Conservation (phyloP, 2,888 invertebrate species). For the Dicyrtomina minuta region DNA sequence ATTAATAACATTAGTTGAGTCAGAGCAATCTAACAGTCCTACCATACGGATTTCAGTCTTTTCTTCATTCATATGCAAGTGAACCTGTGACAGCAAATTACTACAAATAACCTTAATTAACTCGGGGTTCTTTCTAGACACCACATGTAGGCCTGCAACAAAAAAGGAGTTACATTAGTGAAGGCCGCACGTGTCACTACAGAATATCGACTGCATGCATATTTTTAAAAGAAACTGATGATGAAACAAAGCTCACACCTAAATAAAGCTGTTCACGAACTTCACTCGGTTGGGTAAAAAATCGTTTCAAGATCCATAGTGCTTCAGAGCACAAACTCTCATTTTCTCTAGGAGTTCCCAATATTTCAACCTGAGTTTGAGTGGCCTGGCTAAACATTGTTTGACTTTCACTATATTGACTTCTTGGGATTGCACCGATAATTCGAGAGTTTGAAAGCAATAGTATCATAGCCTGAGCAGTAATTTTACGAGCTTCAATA, state of each 20-base stretch:
- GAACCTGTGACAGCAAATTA: constrained; percentile 39
- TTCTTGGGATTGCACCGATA: constrained; percentile 41
- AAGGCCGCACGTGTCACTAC: too few species aligned
- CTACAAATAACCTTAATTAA: constrained; percentile 43
- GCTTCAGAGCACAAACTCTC: constrained; percentile 48
- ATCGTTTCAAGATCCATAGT: constrained; percentile 42
- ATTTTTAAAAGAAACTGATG: too few species aligned
- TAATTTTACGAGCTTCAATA: constrained; percentile 43
- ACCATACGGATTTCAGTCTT: constrained; percentile 3
- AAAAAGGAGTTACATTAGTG: not conserved
- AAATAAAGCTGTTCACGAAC: constrained; percentile 46
- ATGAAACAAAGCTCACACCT: too few species aligned
- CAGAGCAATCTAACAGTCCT: constrained; percentile 23
- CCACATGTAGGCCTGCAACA: constrained; percentile 41
- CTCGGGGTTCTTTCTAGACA: constrained; percentile 45
- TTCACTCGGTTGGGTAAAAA: constrained; percentile 46
- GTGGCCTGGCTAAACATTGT: constrained; percentile 25
- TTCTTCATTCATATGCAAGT: constrained; percentile 31
- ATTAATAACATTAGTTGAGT: not conserved
- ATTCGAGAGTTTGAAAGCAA: constrained; percentile 45
- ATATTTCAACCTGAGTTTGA: constrained; percentile 32
- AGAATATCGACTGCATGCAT: too few species aligned
- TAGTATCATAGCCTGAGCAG: constrained; percentile 43
- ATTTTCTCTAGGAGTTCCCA: constrained; percentile 33
- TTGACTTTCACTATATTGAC: constrained; percentile 48